Conservation (phyloP, 2,113 vertebrate genomes). For the Semicossyphus pulcher region DNA sequence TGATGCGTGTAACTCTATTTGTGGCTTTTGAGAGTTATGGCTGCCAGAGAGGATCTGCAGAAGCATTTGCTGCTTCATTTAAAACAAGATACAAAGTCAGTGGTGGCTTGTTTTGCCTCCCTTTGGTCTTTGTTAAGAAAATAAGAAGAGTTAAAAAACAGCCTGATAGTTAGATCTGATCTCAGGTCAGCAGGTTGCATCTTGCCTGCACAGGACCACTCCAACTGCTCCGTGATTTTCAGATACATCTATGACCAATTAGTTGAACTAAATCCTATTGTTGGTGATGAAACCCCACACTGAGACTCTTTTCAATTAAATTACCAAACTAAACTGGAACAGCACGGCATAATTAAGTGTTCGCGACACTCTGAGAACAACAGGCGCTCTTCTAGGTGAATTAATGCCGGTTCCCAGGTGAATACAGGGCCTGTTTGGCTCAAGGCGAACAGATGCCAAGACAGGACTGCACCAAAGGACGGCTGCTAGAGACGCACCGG, state of each 20-base stretch:
- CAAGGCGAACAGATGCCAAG: constrained; percentile 82
- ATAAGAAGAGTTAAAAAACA: neutral
- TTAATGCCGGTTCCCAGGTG: constrained; percentile 78
- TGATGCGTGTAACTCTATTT: constrained; percentile 57
- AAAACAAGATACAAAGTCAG: constrained; percentile 13
- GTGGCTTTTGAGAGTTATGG: constrained; percentile 35
- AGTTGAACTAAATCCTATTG: constrained; percentile 28
- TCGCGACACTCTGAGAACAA: constrained; percentile 66
- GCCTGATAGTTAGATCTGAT: neutral
- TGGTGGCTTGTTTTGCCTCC: neutral
- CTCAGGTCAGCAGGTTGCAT: neutral
- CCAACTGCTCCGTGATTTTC: constrained; percentile 17
- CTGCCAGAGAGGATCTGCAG: constrained; percentile 41
- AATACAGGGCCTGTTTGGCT: constrained; percentile 69
- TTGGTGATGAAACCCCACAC: constrained; percentile 17
- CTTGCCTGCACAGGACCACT: neutral
- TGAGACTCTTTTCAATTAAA: constrained; percentile 63
- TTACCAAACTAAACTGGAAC: constrained; percentile 55
- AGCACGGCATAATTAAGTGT: constrained; percentile 69
- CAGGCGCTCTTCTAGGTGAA: constrained; percentile 72
- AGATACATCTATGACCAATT: constrained; percentile 35
- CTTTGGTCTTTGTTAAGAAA: constrained; percentile 23
- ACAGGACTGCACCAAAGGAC: constrained; percentile 77
- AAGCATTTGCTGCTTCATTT: constrained; percentile 12
- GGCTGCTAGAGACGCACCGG: constrained; percentile 60